These are phyloP conservation scores for Steinernema hermaphroditum DNA, from an alignment of 2,888 invertebrate genomes.

Conservation along the genomic window DNA sequence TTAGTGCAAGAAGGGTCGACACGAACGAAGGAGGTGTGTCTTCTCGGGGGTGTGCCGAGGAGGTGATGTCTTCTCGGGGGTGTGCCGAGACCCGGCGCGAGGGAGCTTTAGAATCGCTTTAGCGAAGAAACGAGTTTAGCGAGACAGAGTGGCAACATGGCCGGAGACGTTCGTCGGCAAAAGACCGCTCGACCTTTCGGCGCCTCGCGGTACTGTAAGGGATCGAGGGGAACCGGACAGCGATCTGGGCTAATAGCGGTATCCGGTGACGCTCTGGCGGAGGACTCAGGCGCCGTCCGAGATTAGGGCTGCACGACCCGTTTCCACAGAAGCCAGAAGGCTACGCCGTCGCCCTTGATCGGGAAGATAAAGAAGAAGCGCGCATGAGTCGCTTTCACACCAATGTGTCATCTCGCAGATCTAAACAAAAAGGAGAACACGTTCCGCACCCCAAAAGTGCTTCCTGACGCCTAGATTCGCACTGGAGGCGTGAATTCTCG, in stretches of 20 bases:
- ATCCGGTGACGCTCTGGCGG: slow-evolving; percentile 13
- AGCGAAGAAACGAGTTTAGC: neutral
- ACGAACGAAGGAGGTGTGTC: too few relatives aligned
- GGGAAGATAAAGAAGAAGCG: slow-evolving; percentile 11
- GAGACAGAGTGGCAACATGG: too few relatives aligned
- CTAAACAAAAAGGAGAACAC: slow-evolving; percentile 38
- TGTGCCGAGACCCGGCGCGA: too few relatives aligned
- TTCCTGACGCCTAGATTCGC: neutral
- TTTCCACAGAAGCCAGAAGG: slow-evolving; percentile 11
- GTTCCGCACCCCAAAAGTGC: neutral
- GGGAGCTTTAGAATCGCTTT: slow-evolving; percentile 28
- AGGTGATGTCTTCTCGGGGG: too few relatives aligned
- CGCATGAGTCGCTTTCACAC: neutral
- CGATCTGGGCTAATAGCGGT: slow-evolving; percentile 24
- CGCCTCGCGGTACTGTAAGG: neutral
- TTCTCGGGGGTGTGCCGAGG: too few relatives aligned
- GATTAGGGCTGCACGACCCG: slow-evolving; percentile 20
- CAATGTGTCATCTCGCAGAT: slow-evolving; percentile 37
- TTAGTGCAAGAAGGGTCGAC: too few relatives aligned
- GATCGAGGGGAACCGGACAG: slow-evolving; percentile 9
- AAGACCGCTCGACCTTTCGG: neutral
- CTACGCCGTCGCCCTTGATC: neutral
- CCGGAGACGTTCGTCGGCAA: neutral
- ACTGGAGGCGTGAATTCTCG: too few relatives aligned
- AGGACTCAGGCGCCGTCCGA: slow-evolving; percentile 6